Conservation (phyloP, 1,140 invertebrate genomes). For the Zaprionus taronus region DNA sequence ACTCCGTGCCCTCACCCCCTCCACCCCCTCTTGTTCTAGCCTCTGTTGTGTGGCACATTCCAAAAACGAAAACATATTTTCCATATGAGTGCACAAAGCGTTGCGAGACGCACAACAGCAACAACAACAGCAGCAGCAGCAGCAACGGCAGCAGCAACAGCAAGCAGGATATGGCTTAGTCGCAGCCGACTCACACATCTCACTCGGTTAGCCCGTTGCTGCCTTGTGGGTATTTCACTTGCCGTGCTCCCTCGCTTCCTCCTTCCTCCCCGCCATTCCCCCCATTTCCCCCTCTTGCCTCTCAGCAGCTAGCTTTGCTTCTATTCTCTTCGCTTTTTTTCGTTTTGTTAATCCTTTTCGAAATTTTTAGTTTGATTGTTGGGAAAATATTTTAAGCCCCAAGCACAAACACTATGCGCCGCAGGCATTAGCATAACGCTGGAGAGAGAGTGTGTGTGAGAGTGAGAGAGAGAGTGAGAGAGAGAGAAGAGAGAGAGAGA, state of each 20-base stretch:
- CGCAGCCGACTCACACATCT: conserved; percentile 47
- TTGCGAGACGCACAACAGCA: conserved; percentile 55
- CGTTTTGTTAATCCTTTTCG: conserved; percentile 70
- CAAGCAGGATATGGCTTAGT: conserved; percentile 34
- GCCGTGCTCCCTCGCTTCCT: neutral
- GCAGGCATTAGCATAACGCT: conserved; percentile 63
- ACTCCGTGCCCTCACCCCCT: neutral
- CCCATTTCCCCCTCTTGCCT: neutral
- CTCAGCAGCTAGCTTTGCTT: conserved; percentile 12
- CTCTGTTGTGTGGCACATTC: conserved; percentile 65
- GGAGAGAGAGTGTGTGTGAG: neutral
- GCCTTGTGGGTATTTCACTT: conserved; percentile 41
- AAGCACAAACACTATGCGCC: conserved; percentile 49
- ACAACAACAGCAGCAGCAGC: conserved; percentile 25
- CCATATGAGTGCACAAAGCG: conserved; percentile 78
- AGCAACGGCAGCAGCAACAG: conserved; percentile 13
- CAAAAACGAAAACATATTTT: conserved; percentile 80
- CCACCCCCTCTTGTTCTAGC: neutral
- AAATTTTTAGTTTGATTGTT: conserved; percentile 80
- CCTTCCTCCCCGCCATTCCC: neutral
- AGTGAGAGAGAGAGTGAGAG: too few species aligned
- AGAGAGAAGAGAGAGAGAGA: neutral
- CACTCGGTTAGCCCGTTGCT: conserved; percentile 24
- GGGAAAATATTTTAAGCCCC: conserved; percentile 72
- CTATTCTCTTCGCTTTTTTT: conserved; percentile 23